Evolutionary conservation across 2,888 invertebrate species (phyloP), one percentile per base, ranked within the genome.

Genomic region (Ischnura elegans): DNA sequence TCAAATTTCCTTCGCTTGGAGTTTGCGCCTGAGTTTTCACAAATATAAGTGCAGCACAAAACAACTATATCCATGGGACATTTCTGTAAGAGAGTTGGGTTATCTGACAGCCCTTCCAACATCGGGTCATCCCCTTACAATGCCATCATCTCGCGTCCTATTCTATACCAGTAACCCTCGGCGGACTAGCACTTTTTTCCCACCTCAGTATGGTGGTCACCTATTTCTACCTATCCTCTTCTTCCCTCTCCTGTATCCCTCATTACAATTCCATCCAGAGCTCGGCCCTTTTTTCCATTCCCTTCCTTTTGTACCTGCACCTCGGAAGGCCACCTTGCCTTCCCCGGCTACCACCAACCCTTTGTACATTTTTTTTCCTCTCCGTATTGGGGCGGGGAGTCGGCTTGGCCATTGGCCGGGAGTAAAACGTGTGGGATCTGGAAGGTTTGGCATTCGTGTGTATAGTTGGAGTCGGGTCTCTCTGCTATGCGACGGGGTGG

Each of bases 181-280:
- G 21, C 61, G 16, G 25, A 21, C 61, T 2, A 16, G n/a, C 61
- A n/a, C n/a, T n/a, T n/a, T n/a, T n/a, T n/a, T n/a, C n/a, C n/a
- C n/a, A n/a, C n/a, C n/a, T n/a, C n/a, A n/a, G n/a, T n/a, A n/a
- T n/a, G n/a, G n/a, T 19, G 19, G 61, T 61, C 61, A 21, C 61
- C 61, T 61, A 6, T 21, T 61, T 16, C 19, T 25, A 21, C 25
- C 61, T n/a, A 25, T n/a, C 61, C 61, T 25, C n/a, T 61, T 21
- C 61, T 21, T n/a, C 61, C 21, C 76, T 76, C 76, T 36, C 76
- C 36, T 36, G 36, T n/a, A 8, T 36, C 76, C 13, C 76, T 29
- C 76, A 76, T 76, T 76, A 76, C 76, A 76, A 76, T 76, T 76
- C 76, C 76, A 25, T 76, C 76, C 76, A 36, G 29, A 76, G 29